Base-by-base conservation (phyloP, 2,113 vertebrate species). In the Picathartes gymnocephalus region DNA sequence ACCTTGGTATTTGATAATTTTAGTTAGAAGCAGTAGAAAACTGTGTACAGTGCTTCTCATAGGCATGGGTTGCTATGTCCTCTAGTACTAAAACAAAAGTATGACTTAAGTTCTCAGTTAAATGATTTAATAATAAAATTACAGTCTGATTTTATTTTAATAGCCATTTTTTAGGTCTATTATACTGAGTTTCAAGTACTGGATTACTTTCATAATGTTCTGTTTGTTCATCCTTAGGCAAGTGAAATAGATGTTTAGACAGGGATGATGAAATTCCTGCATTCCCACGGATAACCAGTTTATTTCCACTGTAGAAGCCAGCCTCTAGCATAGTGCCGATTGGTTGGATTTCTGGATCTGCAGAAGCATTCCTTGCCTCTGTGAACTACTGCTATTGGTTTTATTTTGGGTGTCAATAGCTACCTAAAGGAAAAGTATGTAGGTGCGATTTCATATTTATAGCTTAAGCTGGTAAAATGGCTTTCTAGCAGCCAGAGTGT, bases 311-410 rank as follows among this genome's bases (percentile, higher is more conserved):
- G 27, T 81, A 61, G 66, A 58, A 80, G 50, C 28, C n/a, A 30
- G 33, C 21, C 47, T 89, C 30, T 58, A 5, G 17, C 19, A 31
- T 42, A 17, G 20, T 66, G 7, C 30, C 0, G 0, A 2, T 62
- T 50, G 21, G 9, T 22, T 70, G 44, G 39, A 9, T 22, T 81
- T 71, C 65, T 90, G 74, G 10, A 44, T 60, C 53, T 8, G 5
- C 66, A 85, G 73, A 64, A 48, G 5, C 1, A 2, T 85, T 79
- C 53, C 24, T 78, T 91, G 22, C 18, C 48, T 61, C 60, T 83
- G 27, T 51, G 53, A 65, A 50, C 33, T 51, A 3, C 7, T 85
- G 13, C 21, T 71, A 0, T 37, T 76, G 5, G 12, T 27, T 73
- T 61, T 88, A 28, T 82, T 89, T 74, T 56, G 72, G 40, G 30